Evolutionary conservation across 2,888 invertebrate genomes (phyloP), one percentile per base, ranked within the genome.

Genomic region (Leucophenga montana): DNA sequence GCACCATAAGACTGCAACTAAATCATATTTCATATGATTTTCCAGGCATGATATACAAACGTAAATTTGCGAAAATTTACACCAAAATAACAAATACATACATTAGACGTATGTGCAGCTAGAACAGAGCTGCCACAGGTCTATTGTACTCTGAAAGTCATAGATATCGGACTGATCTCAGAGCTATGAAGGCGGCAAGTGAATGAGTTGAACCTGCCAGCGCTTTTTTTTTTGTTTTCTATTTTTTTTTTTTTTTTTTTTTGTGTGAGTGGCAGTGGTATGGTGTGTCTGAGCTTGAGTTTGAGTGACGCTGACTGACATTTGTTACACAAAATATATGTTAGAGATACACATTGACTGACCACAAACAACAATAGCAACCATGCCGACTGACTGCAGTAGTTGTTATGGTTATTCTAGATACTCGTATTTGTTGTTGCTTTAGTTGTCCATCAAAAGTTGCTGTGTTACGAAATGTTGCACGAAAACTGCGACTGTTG

Each of bases 361-460:
- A 64, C 62, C 46, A 64, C 62, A 64, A 64, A 46, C 31, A 18
- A 62, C 44, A 62, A 46, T 14, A 48, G 48, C 62, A 64, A 61
- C 16, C 3, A 61, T 33, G 14, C 20, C 48, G 27, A 64, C 46
- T 33, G 16, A 14, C 62, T 46, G 22, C 22, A 59, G 39, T 44
- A 44, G 61, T 44, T 39, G 59, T 61, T 39, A 44, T 61, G 13
- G 48, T 64, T 46, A 64, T 64, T 64, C 48, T 46, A 64, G 61
- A 39, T 64, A 14, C 22, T 14, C 44, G 46, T 46, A n/a, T n/a
- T n/a, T 62, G 39, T 59, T 59, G 44, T 62, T 62, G 62, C 3
- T 59, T 16, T 33, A 5, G 59, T 16, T 59, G 59, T 33, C 18
- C 8, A 16, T 59, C 16, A 5, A 61, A 61, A 39, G 14, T 9